Conservation (phyloP, 1,140 invertebrate genomes). For the Aphelenchoides fujianensis region DNA sequence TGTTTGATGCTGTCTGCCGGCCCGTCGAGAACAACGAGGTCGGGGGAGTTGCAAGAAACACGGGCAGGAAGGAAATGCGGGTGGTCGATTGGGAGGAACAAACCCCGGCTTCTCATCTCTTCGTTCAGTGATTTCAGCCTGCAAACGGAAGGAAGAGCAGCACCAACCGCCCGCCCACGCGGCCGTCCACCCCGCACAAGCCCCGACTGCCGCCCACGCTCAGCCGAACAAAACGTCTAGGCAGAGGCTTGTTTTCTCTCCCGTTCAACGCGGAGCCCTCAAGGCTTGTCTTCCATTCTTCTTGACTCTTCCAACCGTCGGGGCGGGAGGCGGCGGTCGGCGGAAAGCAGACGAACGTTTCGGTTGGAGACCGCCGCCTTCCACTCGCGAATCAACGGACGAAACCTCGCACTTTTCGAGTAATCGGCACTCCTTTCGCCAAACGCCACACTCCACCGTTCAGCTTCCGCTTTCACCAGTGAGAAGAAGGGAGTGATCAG, state of each 20-base stretch:
- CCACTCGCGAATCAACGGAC: too few species aligned
- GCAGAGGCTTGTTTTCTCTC: constrained; percentile 98
- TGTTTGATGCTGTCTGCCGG: neutral
- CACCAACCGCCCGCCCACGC: too few species aligned
- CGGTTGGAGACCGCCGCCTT: too few species aligned
- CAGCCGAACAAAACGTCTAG: constrained; percentile 66
- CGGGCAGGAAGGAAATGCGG: constrained; percentile 7
- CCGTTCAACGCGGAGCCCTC: constrained; percentile 97
- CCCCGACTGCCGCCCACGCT: neutral
- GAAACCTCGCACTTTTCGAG: too few species aligned
- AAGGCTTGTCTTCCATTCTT: constrained; percentile 69
- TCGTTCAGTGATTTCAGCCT: constrained; percentile 68
- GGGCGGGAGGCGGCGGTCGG: too few species aligned
- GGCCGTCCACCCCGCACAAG: constrained; percentile 40
- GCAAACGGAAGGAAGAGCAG: constrained; percentile 96
- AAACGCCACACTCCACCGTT: too few species aligned
- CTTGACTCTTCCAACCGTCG: neutral
- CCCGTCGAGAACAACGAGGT: neutral
- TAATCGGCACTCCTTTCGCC: too few species aligned
- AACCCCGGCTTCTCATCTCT: too few species aligned
- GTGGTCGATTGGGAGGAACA: too few species aligned
- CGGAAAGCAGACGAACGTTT: too few species aligned
- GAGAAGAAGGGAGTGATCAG: too few species aligned
- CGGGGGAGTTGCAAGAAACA: constrained; percentile 12
- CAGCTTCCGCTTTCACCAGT: too few species aligned